Base-by-base conservation (phyloP, 2,797 vertebrate species). In the Cyprinella venusta region DNA sequence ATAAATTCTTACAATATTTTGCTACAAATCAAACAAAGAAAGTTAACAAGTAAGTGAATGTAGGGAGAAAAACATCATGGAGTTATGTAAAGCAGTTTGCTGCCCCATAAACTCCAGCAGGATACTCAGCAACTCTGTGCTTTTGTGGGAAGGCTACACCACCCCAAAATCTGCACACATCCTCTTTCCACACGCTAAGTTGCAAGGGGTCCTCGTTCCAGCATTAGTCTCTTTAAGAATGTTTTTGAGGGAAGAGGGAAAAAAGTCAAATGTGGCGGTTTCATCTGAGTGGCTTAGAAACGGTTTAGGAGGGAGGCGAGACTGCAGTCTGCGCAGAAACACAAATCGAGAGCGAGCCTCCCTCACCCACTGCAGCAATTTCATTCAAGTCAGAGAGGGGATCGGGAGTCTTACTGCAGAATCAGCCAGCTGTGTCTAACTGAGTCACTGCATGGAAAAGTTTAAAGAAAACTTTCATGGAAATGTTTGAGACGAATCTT, bases 21-120 rank as follows among this genome's bases (percentile, higher is more conserved):
- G 9, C 36, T 59, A 40, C 26, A 72, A 40, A 72, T 33, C 5
- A 38, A 48, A 18, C 15, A 48, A 64, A 59, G 52, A 75, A 56
- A 76, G 69, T 48, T 40, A 38, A n/a, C 16, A 40, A 68, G 76
- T 79, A 50, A n/a, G 65, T 18, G 8, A 65, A 63, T 77, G 42
- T 67, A 52, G 24, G 52, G 54, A 70, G 74, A 83, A 9, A 79
- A 42, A 30, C 16, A 26, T 59, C 67, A 71, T 24, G 65, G 68
- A 69, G 70, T 85, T 84, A 87, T 82, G 85, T 85, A 84, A 82
- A 82, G 85, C 54, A 82, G 80, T 72, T 81, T 72, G 65, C 75
- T 68, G 86, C 72, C 86, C 77, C 36, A 65, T 80, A 63, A 80
- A 79, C 19, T 54, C 26, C 18, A 79, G 69, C 65, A 8, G 8